These are phyloP conservation scores for Chloroceryle aenea DNA, from an alignment of 2,113 vertebrate genomes.

Conservation along the genomic window DNA sequence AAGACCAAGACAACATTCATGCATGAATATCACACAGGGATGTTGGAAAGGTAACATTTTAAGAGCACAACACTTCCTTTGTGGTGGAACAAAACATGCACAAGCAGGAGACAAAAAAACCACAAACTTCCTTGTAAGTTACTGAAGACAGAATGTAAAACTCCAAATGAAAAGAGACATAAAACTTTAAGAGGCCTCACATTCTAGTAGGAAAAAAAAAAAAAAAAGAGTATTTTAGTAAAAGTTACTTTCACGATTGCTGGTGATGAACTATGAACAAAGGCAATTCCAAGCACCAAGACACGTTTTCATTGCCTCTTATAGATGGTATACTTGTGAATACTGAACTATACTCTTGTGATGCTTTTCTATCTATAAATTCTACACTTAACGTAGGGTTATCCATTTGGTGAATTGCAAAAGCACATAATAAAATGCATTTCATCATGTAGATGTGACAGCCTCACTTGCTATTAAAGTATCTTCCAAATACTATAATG, in stretches of 20 bases:
- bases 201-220: not conserved
- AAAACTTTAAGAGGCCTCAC: not conserved
- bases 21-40: not conserved
- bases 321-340: not conserved
- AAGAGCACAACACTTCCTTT: not conserved
- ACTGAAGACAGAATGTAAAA: not conserved
- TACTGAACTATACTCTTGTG: conserved; percentile 45
- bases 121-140: not conserved
- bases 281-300: not conserved
- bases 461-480: conserved; percentile 29
- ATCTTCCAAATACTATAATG: conserved; percentile 22
- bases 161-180: not conserved
- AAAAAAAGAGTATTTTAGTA: not conserved
- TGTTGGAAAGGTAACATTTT: not conserved
- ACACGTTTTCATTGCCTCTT: conserved; percentile 43
- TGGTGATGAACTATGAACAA: conserved; percentile 34
- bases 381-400: conserved; percentile 8
- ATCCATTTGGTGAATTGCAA: conserved; percentile 55
- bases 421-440: conserved; percentile 42
- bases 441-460: conserved; percentile 62
- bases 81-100: not conserved
- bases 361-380: conserved; percentile 36
- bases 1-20: not conserved
- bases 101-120: not conserved
- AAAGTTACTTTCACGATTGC: not conserved